Evolutionary conservation across 2,797 vertebrate genomes (phyloP), one percentile per base, ranked within the genome.

Genomic region (Chanos chanos): DNA sequence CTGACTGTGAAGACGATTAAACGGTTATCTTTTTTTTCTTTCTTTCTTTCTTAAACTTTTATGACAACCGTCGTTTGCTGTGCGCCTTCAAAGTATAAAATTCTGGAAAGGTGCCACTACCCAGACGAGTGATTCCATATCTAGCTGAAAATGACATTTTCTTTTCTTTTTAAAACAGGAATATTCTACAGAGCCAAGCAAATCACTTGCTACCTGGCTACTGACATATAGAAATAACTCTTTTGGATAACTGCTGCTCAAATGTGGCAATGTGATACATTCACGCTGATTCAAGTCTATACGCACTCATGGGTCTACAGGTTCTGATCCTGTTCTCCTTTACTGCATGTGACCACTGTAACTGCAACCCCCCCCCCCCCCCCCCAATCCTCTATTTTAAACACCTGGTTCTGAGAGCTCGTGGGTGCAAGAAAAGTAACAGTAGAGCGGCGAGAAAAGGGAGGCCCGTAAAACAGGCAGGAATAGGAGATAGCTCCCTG

Each of bases 201-300:
- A 64, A 68, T 63, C 69, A 75, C 69, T 73, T 66, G 57, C 44
- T 63, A 55, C 64, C 48, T 60, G 57, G 55, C 24, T 56, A 59
- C 66, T 70, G 74, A 69, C 54, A 10, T 68, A 36, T 47, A 61
- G 65, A 65, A 73, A 68, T 73, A 76, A 69, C 73, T 76, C 58
- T 68, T 71, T 71, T 71, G 63, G 62, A 71, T 54, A 36, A 57
- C 54, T 59, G 59, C 61, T 71, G 68, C 66, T 64, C 71, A 44
- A 58, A 68, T 63, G 63, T 66, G 61, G 64, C 52, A 59, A 39
- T 51, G 39, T 64, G 68, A 56, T 53, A 68, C 69, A 53, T 68
- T 71, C 47, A 40, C 15, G 45, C 30, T 45, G 68, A 36, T 57
- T 48, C 44, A 33, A 45, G 60, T 66, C 64, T 57, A 59, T 51